Conservation (phyloP, 2,888 invertebrate genomes). For the Dermolepida albohirtum region DNA sequence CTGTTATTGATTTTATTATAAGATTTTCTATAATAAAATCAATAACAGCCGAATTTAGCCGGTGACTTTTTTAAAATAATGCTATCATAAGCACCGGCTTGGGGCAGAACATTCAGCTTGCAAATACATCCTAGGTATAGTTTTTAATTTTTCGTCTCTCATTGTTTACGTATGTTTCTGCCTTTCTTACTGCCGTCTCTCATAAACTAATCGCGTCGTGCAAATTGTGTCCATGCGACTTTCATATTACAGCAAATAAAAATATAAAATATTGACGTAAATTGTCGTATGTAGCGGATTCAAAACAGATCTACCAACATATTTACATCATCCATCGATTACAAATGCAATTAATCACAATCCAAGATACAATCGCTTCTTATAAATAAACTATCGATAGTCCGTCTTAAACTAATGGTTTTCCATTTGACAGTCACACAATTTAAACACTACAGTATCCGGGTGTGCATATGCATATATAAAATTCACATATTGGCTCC, state of each 20-base stretch:
- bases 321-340: slow-evolving; percentile 35
- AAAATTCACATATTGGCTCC: slow-evolving; percentile 41
- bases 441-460: slow-evolving; percentile 30
- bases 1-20: too few species aligned
- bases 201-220: too few species aligned
- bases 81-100: too few species aligned
- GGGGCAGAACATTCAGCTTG: too few species aligned
- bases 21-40: too few species aligned
- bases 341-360: slow-evolving; percentile 47
- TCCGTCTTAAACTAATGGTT: slow-evolving; percentile 45
- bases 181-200: too few species aligned
- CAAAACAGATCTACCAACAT: background rate
- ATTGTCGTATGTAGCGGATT: background rate
- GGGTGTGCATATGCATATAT: slow-evolving; percentile 14
- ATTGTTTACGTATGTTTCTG: too few species aligned
- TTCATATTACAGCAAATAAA: slow-evolving; percentile 6
- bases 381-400: slow-evolving; percentile 44
- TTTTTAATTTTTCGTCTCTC: too few species aligned
- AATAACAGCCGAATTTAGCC: too few species aligned
- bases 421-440: slow-evolving; percentile 28
- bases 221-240: too few species aligned
- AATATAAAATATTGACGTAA: background rate
- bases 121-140: too few species aligned
- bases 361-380: slow-evolving; percentile 43
- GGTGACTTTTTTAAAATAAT: too few species aligned